phyloP scores from a whole-genome alignment of 1,140 invertebrate genomes.

The Myzus persicae region DNA sequence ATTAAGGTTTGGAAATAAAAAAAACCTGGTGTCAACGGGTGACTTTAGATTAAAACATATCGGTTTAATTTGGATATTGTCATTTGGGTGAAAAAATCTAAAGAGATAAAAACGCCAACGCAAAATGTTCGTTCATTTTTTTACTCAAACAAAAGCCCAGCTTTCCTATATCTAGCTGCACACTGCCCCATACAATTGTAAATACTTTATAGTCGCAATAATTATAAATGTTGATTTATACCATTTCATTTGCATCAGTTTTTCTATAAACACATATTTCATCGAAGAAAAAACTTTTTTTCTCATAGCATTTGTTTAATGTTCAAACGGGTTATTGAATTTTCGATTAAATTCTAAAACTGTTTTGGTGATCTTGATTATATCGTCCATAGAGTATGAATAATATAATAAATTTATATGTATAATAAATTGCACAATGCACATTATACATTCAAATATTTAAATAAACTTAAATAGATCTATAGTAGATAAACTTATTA shows the following conservation, averaged over 20 bases:
- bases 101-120: conserved; percentile 47
- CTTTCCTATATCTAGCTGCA: neutral
- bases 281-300: conserved; percentile 15
- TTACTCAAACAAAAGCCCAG: neutral
- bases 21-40: conserved; percentile 29
- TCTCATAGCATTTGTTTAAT: conserved; percentile 10
- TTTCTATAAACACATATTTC: conserved; percentile 21
- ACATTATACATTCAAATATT: neutral
- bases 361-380: neutral
- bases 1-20: conserved; percentile 18
- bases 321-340: conserved; percentile 5
- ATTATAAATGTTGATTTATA: conserved; percentile 50
- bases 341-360: neutral
- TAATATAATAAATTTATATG: neutral
- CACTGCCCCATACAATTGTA: neutral
- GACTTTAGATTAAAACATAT: conserved; percentile 53
- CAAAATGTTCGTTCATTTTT: conserved; percentile 40
- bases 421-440: neutral
- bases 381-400: neutral
- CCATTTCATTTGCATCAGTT: neutral
- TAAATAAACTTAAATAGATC: too few relatives aligned
- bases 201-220: neutral
- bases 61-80: conserved; percentile 57
- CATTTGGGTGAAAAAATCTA: conserved; percentile 20
- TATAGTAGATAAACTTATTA: too few relatives aligned